These are phyloP conservation scores for Bellardia pandia DNA, from an alignment of 2,888 invertebrate genomes.

Conservation along the genomic window DNA sequence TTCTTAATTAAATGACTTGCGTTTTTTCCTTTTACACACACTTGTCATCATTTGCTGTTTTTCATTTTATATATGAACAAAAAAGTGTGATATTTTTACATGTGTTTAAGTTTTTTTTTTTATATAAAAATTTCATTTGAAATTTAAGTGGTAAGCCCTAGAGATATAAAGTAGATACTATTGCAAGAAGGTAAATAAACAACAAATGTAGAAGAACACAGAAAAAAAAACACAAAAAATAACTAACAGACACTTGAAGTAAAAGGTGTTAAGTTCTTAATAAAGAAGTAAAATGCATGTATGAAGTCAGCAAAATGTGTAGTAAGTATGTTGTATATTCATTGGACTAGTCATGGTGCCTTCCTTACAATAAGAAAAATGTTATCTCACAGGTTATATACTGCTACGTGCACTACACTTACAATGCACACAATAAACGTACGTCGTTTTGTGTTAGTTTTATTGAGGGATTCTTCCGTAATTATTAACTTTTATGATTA, in stretches of 20 bases:
- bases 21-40: conserved; percentile 47
- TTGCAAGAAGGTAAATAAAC: conserved; percentile 64
- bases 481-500: conserved; percentile 71
- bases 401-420: not conserved
- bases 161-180: conserved; percentile 61
- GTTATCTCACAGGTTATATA: conserved; percentile 62
- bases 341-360: conserved; percentile 50
- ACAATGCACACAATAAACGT: not conserved
- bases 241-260: conserved; percentile 71
- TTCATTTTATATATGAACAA: conserved; percentile 23
- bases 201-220: not conserved
- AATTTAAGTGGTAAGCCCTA: conserved; percentile 63
- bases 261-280: conserved; percentile 77
- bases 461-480: conserved; percentile 66
- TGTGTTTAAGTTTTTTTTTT: conserved; percentile 43
- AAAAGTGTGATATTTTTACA: conserved; percentile 71
- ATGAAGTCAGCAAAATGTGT: conserved; percentile 65
- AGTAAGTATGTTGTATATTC: conserved; percentile 34
- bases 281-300: conserved; percentile 70
- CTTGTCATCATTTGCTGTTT: conserved; percentile 61
- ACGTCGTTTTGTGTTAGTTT: conserved; percentile 51
- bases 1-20: conserved; percentile 72
- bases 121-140: conserved; percentile 39
- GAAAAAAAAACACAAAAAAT: not conserved
- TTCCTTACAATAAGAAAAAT: conserved; percentile 58